Conservation (phyloP, 2,888 invertebrate species). For the Phymatocera aterrima region DNA sequence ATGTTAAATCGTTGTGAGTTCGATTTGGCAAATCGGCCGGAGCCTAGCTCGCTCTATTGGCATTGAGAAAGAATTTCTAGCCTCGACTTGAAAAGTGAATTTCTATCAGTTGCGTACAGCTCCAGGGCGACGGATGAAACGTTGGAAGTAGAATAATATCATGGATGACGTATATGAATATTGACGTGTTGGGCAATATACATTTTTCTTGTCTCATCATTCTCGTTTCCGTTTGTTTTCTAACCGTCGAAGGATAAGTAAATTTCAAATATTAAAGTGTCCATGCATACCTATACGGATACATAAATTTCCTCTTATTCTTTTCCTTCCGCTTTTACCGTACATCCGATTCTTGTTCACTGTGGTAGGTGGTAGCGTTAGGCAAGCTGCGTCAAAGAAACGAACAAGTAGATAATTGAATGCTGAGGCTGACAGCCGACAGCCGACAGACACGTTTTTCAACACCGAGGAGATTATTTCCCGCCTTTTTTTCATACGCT, state of each 20-base stretch:
- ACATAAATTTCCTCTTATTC: neutral
- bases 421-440: constrained; percentile 25
- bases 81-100: no score
- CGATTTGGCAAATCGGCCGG: no score
- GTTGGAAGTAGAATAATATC: neutral
- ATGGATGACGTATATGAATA: constrained; percentile 1
- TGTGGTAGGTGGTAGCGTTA: neutral
- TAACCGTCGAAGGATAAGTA: neutral
- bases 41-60: no score
- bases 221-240: no score
- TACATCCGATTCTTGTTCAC: neutral
- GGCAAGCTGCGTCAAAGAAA: constrained; percentile 21
- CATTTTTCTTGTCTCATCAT: no score
- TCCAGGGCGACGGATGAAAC: neutral
- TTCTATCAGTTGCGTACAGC: neutral
- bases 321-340: neutral
- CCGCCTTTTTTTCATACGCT: neutral
- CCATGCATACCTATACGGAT: no score
- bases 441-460: constrained; percentile 27
- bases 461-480: constrained; percentile 28
- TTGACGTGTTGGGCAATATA: neutral
- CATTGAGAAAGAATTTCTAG: no score
- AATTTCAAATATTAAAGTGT: no score
- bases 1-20: no score
- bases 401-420: constrained; percentile 32